These are phyloP conservation scores for Sinhomidia bicolor DNA, from an alignment of 2,888 invertebrate genomes.

Conservation along the genomic window DNA sequence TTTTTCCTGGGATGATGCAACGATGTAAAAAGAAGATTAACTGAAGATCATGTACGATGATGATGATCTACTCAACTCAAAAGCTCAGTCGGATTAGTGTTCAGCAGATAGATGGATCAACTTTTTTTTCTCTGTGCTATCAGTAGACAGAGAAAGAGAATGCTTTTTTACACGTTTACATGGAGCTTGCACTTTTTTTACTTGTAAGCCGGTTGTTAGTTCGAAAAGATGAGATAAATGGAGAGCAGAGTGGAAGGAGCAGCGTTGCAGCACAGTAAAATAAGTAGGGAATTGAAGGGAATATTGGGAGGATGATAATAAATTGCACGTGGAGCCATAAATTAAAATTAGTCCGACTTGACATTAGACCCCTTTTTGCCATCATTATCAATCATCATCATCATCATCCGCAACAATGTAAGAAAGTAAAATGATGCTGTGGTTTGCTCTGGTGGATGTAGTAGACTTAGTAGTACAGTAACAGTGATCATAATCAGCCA, in stretches of 20 bases:
- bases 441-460: not conserved
- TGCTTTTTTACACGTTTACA: no score
- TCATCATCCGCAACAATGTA: not conserved
- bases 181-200: no score
- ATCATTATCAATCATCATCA: not conserved
- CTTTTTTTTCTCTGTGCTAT: no score
- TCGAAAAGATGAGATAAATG: not conserved
- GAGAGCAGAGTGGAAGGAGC: slow-evolving; percentile 18
- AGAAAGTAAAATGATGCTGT: not conserved
- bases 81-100: no score
- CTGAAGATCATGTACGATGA: slow-evolving; percentile 2
- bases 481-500: slow-evolving; percentile 46
- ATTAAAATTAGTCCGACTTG: slow-evolving; percentile 68
- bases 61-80: not conserved
- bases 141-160: no score
- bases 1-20: not conserved
- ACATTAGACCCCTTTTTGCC: slow-evolving; percentile 47
- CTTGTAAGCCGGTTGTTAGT: no score
- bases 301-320: slow-evolving; percentile 51
- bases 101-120: no score
- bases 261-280: no score
- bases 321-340: slow-evolving; percentile 62
- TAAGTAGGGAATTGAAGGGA: not conserved
- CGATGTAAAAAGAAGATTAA: not conserved
- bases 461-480: no score